Conservation (phyloP, 2,888 invertebrate species). For the Dryobota labecula region DNA sequence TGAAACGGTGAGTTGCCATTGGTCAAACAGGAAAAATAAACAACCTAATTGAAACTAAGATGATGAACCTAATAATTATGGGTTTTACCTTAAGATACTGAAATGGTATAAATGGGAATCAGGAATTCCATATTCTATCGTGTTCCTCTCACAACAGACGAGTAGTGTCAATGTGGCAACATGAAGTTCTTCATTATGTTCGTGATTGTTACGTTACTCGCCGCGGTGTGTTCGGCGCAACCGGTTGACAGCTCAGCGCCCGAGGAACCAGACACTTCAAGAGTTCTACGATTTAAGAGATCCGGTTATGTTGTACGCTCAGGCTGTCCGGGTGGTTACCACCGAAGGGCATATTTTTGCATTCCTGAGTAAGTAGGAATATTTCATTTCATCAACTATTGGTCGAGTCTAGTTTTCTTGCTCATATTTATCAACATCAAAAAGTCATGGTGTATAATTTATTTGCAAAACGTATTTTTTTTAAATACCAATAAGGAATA, state of each 20-base stretch:
- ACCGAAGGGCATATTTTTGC: fast-evolving
- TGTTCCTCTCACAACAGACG: too few species aligned
- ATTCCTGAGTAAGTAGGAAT: background rate
- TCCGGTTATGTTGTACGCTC: fast-evolving
- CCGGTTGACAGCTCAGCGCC: background rate
- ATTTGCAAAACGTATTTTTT: too few species aligned
- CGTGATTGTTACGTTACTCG: background rate
- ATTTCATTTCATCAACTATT: background rate
- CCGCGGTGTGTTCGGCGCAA: background rate
- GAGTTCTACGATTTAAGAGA: conserved; percentile 2
- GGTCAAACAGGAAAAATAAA: too few species aligned
- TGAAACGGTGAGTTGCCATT: too few species aligned
- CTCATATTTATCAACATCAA: too few species aligned
- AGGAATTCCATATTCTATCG: background rate
- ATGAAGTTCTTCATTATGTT: conserved; percentile 21
- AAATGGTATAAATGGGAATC: background rate
- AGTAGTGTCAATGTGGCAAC: background rate
- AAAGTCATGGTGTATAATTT: too few species aligned
- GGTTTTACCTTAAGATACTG: background rate
- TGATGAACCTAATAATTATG: too few species aligned
- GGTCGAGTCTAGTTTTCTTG: background rate
- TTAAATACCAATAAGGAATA: too few species aligned
- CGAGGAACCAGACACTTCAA: background rate
- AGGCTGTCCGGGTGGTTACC: background rate
- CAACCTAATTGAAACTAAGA: too few species aligned